Base-by-base conservation (phyloP, 2,797 vertebrate genomes). In the Galago senegalensis region DNA sequence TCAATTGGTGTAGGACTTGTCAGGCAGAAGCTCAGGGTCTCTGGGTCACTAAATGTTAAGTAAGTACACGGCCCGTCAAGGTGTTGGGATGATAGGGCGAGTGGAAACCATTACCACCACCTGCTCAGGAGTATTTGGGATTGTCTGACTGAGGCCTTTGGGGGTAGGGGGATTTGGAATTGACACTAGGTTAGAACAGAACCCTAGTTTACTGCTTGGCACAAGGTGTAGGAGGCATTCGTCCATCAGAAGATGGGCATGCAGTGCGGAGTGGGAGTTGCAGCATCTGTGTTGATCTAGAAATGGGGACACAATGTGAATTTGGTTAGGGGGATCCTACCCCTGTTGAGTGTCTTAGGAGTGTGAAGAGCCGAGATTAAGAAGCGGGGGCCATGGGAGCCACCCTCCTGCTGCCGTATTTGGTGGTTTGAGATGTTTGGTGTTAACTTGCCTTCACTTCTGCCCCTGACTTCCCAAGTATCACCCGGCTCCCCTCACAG, bases 91-190 rank as follows among this genome's bases (percentile, higher is more conserved):
- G 83, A n/a, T 4, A 13, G 3, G 46, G 12, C 61, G 5, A 61
- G 53, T 23, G 27, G 27, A 49, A 84, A 46, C 37, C n/a, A 2
- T 40, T 23, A 16, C 53, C 49, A 46, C 46, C 10, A 46, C 10
- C 46, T 61, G n/a, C 43, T 60, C 43, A 67, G 29, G 0, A 70
- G 25, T 7, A 7, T 46, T 81, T 46, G 61, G 85, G 70, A 82
- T 23, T 79, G 11, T 60, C 49, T 2, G 5, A 3, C 49, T 85
- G 46, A 73, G 56, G 27, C 58, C 46, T 89, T 97, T 53, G 40
- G 72, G 69, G 89, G 81, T 43, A 43, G 40, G 53, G 87, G 46
- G 67, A 76, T 81, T 53, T 34, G 86, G 49, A 73, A 27, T 43
- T 61, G 43, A 2, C 3, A 14, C 21, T 53, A 40, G 75, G 84